phyloP scores from a whole-genome alignment of 2,888 invertebrate species.

The Apotomis turbidana region DNA sequence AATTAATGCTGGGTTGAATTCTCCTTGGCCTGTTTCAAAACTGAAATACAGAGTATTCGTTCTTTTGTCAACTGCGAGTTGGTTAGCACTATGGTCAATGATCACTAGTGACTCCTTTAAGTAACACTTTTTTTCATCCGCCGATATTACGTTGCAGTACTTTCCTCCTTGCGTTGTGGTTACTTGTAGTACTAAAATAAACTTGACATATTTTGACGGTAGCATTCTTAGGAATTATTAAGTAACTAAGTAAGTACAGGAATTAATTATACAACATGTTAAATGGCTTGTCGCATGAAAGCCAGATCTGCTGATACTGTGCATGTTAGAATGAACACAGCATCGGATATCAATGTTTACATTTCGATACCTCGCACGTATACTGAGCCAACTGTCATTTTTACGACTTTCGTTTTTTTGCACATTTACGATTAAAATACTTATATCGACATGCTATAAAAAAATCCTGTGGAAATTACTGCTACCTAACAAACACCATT shows the following conservation, averaged over 20 bases:
- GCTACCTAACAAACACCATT: no score
- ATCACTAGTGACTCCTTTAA: conserved; percentile 62
- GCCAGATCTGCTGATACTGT: no score
- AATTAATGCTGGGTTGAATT: conserved; percentile 65
- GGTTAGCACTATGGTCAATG: conserved; percentile 70
- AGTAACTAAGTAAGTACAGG: neutral
- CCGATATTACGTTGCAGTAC: conserved; percentile 28
- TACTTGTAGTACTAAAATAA: conserved; percentile 14
- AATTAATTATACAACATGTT: no score
- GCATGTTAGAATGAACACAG: neutral
- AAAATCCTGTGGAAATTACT: no score
- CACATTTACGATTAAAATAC: no score
- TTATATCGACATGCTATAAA: no score
- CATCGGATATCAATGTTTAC: neutral
- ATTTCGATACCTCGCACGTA: neutral
- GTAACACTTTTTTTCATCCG: conserved; percentile 54
- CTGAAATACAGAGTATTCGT: conserved; percentile 71
- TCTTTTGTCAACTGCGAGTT: conserved; percentile 63
- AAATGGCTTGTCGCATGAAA: no score
- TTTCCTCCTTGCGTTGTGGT: neutral
- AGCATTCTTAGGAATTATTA: neutral
- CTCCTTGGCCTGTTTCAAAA: conserved; percentile 71
- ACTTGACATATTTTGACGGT: conserved; percentile 2
- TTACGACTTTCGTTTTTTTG: no score
- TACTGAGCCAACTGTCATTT: no score